These are phyloP conservation scores for pig (Sus scrofa) DNA, from an alignment of 2,113 vertebrate genomes.

Conservation along the genomic window T2T-Sscrofa CM000830.6:123535001-123535500, in stretches of 20 bases:
- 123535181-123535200: not conserved
- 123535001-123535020: too few species aligned
- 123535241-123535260: conserved; percentile 44
- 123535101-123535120: not conserved
- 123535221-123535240: conserved; percentile 51
- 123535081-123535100: not conserved
- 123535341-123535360: not conserved
- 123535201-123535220: not conserved
- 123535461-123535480: not conserved
- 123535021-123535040: too few species aligned
- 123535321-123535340: not conserved
- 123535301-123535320: conserved; percentile 49
- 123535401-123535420: not conserved
- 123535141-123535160: not conserved
- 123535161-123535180: not conserved
- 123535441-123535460: conserved; percentile 14
- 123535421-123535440: not conserved
- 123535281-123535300: conserved; percentile 28
- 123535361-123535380: not conserved
- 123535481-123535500: not conserved
- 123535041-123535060: conserved; percentile 51
- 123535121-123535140: conserved; percentile 4
- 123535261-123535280: not conserved
- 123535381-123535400: conserved; percentile 27
- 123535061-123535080: not conserved